These are phyloP conservation scores for Butastur rufipennis DNA, from an alignment of 2,113 vertebrate species.

Conservation along the genomic window DNA sequence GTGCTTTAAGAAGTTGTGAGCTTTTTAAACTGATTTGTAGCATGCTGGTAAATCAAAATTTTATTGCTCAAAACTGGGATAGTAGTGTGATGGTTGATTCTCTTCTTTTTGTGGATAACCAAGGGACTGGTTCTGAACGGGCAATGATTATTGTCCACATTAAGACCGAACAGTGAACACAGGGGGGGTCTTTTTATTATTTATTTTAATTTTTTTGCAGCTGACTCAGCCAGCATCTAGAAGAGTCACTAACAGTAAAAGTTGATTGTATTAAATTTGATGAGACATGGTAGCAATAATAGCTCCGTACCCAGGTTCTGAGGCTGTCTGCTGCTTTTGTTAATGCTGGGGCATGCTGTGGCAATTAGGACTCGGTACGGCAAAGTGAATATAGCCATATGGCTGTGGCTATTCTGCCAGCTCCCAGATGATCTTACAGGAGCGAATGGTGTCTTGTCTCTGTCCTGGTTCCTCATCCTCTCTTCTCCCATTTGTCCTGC, in stretches of 20 bases:
- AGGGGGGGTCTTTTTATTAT: not conserved
- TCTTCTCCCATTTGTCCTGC: not conserved
- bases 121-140: not conserved
- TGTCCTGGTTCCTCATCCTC: not conserved
- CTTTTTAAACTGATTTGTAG: not conserved
- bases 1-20: not conserved
- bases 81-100: not conserved
- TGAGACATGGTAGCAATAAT: not conserved
- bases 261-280: not conserved
- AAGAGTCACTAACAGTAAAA: not conserved
- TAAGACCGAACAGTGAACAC: not conserved
- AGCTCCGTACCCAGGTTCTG: not conserved
- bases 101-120: not conserved
- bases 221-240: not conserved
- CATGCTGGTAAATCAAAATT: not conserved
- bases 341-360: not conserved
- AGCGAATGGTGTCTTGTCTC: rapidly evolving
- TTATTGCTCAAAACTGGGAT: not conserved
- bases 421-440: not conserved
- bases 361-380: not conserved
- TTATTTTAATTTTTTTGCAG: not conserved
- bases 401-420: not conserved
- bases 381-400: not conserved
- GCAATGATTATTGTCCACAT: not conserved
- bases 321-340: not conserved